Conservation (phyloP, 1,140 invertebrate genomes). For the Trinorchestia longiramus region DNA sequence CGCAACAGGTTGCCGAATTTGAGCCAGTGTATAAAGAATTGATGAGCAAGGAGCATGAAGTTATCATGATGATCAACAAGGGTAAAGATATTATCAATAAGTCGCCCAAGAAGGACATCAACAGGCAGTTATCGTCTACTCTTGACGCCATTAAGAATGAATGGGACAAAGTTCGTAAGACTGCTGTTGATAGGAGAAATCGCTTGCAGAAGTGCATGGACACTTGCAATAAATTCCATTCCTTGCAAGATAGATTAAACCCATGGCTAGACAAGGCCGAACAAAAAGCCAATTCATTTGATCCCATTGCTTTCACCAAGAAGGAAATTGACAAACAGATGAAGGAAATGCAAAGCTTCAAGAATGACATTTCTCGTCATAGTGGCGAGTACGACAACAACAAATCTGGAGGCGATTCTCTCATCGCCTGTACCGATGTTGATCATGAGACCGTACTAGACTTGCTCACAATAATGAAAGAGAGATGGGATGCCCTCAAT, state of each 20-base stretch:
- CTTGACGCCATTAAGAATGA: constrained; percentile 87
- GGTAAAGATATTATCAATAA: constrained; percentile 82
- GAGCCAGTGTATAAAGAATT: constrained; percentile 87
- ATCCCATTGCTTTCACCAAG: constrained; percentile 82
- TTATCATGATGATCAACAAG: constrained; percentile 93
- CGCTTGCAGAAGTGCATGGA: constrained; percentile 89
- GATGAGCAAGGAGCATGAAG: constrained; percentile 90
- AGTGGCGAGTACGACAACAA: constrained; percentile 93
- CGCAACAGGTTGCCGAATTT: constrained; percentile 87
- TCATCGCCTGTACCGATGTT: constrained; percentile 83
- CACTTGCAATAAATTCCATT: constrained; percentile 91
- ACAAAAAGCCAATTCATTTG: constrained; percentile 84
- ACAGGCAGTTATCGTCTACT: constrained; percentile 75
- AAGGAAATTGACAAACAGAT: constrained; percentile 90
- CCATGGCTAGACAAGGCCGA: constrained; percentile 91
- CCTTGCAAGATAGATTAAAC: constrained; percentile 84
- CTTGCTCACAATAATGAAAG: constrained; percentile 83
- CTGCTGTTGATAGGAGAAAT: constrained; percentile 85
- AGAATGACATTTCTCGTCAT: constrained; percentile 91
- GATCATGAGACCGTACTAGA: constrained; percentile 90
- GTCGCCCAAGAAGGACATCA: constrained; percentile 72
- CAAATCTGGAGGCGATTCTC: constrained; percentile 85
- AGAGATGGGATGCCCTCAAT: constrained; percentile 90
- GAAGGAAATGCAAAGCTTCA: constrained; percentile 88
- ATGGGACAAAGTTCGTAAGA: constrained; percentile 90